These are phyloP conservation scores for Drosophila rubida DNA, from an alignment of 2,888 invertebrate species.

Conservation along the genomic window DNA sequence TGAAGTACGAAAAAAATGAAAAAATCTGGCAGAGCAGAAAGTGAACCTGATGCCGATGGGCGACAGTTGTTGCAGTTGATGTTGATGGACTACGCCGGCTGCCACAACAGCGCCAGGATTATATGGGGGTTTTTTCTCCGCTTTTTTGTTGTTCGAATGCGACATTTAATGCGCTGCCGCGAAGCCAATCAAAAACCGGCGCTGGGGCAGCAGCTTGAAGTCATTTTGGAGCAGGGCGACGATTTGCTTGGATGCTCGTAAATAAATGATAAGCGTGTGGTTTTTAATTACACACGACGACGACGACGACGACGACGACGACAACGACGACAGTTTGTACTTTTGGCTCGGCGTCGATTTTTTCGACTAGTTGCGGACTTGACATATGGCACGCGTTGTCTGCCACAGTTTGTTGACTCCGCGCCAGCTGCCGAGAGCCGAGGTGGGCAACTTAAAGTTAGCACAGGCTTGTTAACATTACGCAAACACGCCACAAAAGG, in stretches of 20 bases:
- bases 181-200: slow-evolving; percentile 83
- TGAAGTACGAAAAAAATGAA: slow-evolving; percentile 11
- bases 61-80: slow-evolving; percentile 61
- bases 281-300: slow-evolving; percentile 71
- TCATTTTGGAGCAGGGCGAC: slow-evolving; percentile 16
- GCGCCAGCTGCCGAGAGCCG: slow-evolving; percentile 57
- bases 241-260: slow-evolving; percentile 44
- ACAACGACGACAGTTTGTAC: slow-evolving; percentile 26
- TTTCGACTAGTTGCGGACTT: slow-evolving; percentile 23
- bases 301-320: not conserved
- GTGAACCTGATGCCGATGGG: slow-evolving; percentile 54
- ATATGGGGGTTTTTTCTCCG: slow-evolving; percentile 9
- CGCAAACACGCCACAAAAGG: slow-evolving; percentile 74
- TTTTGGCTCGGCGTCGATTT: slow-evolving; percentile 30
- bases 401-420: slow-evolving; percentile 59
- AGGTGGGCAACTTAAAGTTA: slow-evolving; percentile 64
- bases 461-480: slow-evolving; percentile 65
- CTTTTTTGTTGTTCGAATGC: slow-evolving; percentile 30
- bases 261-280: slow-evolving; percentile 70
- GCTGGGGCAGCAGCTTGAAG: slow-evolving; percentile 50
- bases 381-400: slow-evolving; percentile 76
- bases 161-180: slow-evolving; percentile 63
- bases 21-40: slow-evolving; percentile 44
- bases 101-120: slow-evolving; percentile 39
- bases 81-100: slow-evolving; percentile 59